Evolutionary conservation across 2,888 invertebrate species (phyloP).

Genomic region (Acronicta leporina): DNA sequence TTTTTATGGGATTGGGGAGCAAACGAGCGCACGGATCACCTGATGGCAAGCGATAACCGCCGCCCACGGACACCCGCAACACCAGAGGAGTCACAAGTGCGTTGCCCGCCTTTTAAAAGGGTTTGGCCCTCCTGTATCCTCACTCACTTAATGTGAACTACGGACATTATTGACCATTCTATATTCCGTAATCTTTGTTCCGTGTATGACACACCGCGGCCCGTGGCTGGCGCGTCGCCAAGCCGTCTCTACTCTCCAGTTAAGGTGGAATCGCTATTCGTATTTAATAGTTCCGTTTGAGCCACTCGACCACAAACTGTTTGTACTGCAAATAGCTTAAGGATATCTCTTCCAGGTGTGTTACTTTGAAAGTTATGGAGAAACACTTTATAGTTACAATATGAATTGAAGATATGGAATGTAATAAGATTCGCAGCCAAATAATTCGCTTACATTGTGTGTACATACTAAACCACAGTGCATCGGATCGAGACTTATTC

Average conservation of each 20-base stretch:
- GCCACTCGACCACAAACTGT: slow-evolving; percentile 32
- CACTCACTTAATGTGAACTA: no score
- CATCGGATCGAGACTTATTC: no score
- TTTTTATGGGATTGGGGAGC: no score
- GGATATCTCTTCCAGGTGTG: slow-evolving; percentile 13
- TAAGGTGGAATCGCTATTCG: slow-evolving; percentile 35
- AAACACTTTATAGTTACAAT: slow-evolving; percentile 9
- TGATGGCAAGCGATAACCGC: no score
- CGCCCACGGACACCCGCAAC: no score
- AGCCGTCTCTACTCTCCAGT: slow-evolving; percentile 47
- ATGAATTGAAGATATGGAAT: background rate
- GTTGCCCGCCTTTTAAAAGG: no score
- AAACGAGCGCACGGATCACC: no score
- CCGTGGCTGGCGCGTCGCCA: slow-evolving; percentile 52
- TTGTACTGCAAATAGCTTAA: slow-evolving; percentile 32
- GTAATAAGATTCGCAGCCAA: background rate
- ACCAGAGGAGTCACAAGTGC: no score
- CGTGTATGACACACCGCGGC: slow-evolving; percentile 41
- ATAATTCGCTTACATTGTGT: no score
- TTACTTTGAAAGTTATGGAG: slow-evolving; percentile 14
- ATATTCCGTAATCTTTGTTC: slow-evolving; percentile 35
- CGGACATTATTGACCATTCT: slow-evolving; percentile 4
- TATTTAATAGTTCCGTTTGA: slow-evolving; percentile 39
- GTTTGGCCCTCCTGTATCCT: no score
- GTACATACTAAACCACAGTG: no score